Percentiles rank a stretch among this genome's conserved stretches.
phyloP scores from a whole-genome alignment of 2,797 vertebrate genomes.

The Gymnocypris eckloni region DNA sequence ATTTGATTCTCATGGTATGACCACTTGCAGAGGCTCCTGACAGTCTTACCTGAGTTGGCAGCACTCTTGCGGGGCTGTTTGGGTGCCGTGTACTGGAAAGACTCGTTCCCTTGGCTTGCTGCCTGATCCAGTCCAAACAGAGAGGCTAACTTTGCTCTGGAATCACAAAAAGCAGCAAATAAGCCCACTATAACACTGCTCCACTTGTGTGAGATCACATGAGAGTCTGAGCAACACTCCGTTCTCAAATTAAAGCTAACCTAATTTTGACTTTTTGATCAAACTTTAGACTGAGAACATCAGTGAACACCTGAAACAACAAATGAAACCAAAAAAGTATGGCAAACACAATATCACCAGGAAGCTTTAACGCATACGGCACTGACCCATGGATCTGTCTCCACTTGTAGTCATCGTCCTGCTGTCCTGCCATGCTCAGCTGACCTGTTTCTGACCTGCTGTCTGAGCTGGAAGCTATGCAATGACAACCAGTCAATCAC shows the following conservation, averaged over 20 bases:
- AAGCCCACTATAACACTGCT: conserved; percentile 18
- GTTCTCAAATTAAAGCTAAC: neutral
- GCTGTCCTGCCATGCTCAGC: conserved; percentile 65
- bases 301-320: neutral
- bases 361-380: neutral
- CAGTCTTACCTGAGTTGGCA: conserved; percentile 74
- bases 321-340: neutral
- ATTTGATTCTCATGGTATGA: neutral
- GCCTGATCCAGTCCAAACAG: conserved; percentile 90
- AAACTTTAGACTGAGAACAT: neutral
- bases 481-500: neutral
- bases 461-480: neutral
- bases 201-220: neutral
- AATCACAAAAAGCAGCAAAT: conserved; percentile 26
- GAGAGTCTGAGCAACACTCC: neutral
- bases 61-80: conserved; percentile 92
- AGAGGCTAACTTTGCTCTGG: conserved; percentile 91
- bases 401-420: conserved; percentile 77
- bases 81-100: conserved; percentile 95
- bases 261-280: neutral
- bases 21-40: neutral
- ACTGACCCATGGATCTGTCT: conserved; percentile 81
- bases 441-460: conserved; percentile 47
- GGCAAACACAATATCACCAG: neutral
- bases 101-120: conserved; percentile 85